These are phyloP conservation scores for Elgaria multicarinata DNA, from an alignment of 2,113 vertebrate genomes.

Conservation along the genomic window DNA sequence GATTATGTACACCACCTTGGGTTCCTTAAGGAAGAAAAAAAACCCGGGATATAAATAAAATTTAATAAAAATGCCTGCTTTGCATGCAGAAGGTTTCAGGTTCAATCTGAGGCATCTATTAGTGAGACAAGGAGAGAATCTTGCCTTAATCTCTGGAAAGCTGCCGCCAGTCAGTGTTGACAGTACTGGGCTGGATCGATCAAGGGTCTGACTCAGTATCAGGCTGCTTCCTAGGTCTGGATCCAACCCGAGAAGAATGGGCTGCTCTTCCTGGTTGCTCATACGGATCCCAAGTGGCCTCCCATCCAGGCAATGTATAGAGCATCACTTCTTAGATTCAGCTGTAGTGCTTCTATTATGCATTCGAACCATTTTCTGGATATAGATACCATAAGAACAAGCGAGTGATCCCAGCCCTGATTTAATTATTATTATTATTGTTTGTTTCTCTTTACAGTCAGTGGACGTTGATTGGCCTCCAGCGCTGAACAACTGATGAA, in stretches of 20 bases:
- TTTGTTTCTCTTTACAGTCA: constrained; percentile 79
- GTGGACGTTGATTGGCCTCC: constrained; percentile 98
- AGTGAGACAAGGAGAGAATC: too few species aligned
- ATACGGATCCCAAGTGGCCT: neutral
- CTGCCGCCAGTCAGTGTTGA: too few species aligned
- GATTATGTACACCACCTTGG: too few species aligned
- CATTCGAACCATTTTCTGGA: neutral
- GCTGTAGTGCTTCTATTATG: neutral
- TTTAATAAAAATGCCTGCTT: too few species aligned
- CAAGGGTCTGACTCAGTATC: too few species aligned
- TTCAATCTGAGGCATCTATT: too few species aligned
- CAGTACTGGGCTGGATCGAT: too few species aligned
- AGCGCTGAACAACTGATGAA: constrained; percentile 81
- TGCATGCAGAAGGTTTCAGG: too few species aligned
- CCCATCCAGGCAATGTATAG: neutral
- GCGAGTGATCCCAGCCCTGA: neutral
- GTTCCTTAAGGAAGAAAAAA: too few species aligned
- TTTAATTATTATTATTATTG: constrained; percentile 11
- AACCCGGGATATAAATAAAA: too few species aligned
- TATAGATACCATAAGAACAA: neutral
- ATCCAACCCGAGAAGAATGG: neutral
- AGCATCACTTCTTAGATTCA: neutral
- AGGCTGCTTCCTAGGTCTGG: too few species aligned
- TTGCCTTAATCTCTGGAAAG: too few species aligned
- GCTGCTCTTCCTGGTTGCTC: neutral